Base-by-base conservation (phyloP, 2,888 invertebrate species). In the Vandiemenella viatica region DNA sequence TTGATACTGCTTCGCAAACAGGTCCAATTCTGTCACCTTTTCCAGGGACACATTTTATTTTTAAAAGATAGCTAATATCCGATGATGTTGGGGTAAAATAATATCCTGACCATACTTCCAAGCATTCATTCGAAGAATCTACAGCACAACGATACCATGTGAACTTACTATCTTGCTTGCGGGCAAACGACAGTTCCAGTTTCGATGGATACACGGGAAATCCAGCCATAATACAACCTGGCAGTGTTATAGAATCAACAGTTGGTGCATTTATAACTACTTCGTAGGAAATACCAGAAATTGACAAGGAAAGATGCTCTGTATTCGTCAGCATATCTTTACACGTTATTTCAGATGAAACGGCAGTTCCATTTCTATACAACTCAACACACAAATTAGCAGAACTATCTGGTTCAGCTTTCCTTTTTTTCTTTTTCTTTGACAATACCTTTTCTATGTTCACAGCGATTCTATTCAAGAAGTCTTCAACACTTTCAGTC, bases 221-320 rank as follows among this genome's bases (percentile, higher is more conserved):
- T 1, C 79, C 83, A 3, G 78, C 79, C 65, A 91, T 68, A 19
- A 89, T 78, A 51, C 75, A 75, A 37, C 71, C 70, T 0, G 90
- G 85, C 40, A 92, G 66, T 26, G 67, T 65, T 5, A 90, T 57
- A 50, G 64, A 69, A 7, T 69, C 62, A 10, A 91, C 69, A 74
- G 78, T 81, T 0, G 93, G 92, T 17, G 78, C 70, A 67, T 93
- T 91, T 3, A 83, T 68, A 17, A 77, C 68, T 6, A 87, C 68
- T 38, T 38, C n/a, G 17, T 38, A 38, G 8, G 10, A 8, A n/a
- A 15, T 38, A 38, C 16, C 38, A 38, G 16, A 38, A 38, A 38
- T 15, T 38, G 8, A 3, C 17, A 38, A 38, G 17, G 15, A 15
- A 16, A 38, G 38, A 17, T 38, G 8, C 68, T 69, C 8, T 56